phyloP scores from a whole-genome alignment of 2,113 vertebrate species.

The Anarhynchus alexandrinus region DNA sequence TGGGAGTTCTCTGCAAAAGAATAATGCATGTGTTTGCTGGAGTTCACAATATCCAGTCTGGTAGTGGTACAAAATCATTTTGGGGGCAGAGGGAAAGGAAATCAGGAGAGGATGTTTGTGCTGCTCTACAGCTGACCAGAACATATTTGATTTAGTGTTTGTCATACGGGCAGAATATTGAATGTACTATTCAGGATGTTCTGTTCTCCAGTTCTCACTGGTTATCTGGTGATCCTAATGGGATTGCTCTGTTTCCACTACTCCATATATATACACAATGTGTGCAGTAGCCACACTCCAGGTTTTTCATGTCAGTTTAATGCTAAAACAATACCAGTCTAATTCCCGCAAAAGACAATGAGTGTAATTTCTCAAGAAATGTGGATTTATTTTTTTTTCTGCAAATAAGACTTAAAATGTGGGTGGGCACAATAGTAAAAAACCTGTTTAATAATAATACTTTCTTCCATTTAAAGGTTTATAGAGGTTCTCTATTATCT shows the following conservation, averaged over 20 bases:
- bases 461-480: neutral
- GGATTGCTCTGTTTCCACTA: neutral
- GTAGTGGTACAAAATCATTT: neutral
- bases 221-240: neutral
- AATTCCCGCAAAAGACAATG: neutral
- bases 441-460: neutral
- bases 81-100: neutral
- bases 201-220: neutral
- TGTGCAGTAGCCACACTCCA: neutral
- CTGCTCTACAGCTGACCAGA: neutral
- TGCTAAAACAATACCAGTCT: neutral
- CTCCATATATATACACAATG: neutral
- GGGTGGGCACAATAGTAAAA: neutral
- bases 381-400: neutral
- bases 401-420: neutral
- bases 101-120: neutral
- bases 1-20: neutral
- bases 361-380: neutral
- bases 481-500: neutral
- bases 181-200: neutral
- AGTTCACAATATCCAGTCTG: neutral
- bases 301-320: neutral
- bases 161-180: neutral
- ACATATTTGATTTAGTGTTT: neutral
- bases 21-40: neutral